Evolutionary conservation across 2,797 vertebrate species (phyloP).

Genomic region (Pseudotriccus pelzelni): DNA sequence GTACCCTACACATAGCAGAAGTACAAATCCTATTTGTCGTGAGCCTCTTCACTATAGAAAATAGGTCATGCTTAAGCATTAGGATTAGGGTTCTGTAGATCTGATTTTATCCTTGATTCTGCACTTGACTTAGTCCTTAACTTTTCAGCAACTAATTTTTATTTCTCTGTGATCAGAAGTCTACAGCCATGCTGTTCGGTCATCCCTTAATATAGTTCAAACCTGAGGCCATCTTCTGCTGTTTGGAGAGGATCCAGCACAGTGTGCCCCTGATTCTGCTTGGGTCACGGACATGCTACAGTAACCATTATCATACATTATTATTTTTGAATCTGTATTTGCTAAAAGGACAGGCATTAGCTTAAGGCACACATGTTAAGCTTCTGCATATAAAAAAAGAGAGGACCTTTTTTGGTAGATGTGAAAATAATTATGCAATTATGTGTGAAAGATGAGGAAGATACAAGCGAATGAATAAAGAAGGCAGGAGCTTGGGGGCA

Average conservation of each 20-base stretch:
- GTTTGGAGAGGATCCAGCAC: background rate
- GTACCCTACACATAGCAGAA: background rate
- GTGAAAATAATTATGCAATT: background rate
- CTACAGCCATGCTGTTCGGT: background rate
- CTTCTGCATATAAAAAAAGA: background rate
- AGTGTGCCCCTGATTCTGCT: background rate
- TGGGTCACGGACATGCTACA: fast-evolving
- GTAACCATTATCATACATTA: background rate
- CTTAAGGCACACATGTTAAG: background rate
- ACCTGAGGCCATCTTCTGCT: background rate
- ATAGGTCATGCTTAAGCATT: background rate
- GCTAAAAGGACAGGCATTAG: background rate
- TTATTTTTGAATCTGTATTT: background rate
- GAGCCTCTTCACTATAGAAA: background rate
- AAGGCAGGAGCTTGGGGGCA: background rate
- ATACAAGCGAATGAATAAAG: background rate
- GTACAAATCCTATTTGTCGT: background rate
- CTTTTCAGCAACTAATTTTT: background rate
- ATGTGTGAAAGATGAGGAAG: background rate
- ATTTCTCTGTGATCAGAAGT: background rate
- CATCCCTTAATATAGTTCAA: background rate
- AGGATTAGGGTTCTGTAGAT: background rate
- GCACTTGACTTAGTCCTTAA: background rate
- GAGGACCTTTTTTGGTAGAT: background rate
- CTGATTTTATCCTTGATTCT: background rate